Conservation (phyloP, 35 echinoderm and acorn worm genomes). For the Heliocidaris tuberculata region DNA sequence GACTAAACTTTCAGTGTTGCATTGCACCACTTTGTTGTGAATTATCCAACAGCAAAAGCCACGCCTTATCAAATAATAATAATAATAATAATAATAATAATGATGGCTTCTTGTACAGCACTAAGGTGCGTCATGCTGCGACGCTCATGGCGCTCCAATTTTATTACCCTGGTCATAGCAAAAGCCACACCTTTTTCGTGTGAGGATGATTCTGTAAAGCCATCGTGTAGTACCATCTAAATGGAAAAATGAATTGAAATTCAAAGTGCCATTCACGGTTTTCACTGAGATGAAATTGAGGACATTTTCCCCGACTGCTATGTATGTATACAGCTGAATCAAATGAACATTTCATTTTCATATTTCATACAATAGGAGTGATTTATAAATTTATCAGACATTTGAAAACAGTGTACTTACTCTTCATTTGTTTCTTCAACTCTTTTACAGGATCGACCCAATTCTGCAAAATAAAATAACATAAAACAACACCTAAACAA, state of each 20-base stretch:
- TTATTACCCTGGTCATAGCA: no score
- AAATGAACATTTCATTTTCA: no score
- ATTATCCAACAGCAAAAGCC: not conserved
- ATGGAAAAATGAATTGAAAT: not conserved
- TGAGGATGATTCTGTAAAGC: not conserved
- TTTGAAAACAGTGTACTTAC: slow-evolving; percentile 35
- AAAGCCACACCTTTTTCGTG: not conserved
- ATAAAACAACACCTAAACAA: no score
- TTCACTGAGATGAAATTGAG: no score
- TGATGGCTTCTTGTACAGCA: no score
- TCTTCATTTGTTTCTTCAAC: slow-evolving; percentile 56
- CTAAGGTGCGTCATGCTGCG: no score
- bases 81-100: no score
- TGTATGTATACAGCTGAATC: not conserved
- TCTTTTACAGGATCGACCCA: slow-evolving; percentile 64
- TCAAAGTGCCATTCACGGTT: not conserved
- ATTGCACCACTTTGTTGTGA: no score
- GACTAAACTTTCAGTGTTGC: no score
- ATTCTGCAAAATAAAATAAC: slow-evolving; percentile 29
- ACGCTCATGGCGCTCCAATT: no score
- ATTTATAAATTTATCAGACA: not conserved
- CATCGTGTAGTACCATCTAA: not conserved
- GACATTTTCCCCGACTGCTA: not conserved
- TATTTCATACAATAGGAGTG: no score
- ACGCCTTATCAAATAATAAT: no score